Evolutionary conservation across 2,888 invertebrate genomes (phyloP).

Genomic region (Troglohyphantes excavatus): DNA sequence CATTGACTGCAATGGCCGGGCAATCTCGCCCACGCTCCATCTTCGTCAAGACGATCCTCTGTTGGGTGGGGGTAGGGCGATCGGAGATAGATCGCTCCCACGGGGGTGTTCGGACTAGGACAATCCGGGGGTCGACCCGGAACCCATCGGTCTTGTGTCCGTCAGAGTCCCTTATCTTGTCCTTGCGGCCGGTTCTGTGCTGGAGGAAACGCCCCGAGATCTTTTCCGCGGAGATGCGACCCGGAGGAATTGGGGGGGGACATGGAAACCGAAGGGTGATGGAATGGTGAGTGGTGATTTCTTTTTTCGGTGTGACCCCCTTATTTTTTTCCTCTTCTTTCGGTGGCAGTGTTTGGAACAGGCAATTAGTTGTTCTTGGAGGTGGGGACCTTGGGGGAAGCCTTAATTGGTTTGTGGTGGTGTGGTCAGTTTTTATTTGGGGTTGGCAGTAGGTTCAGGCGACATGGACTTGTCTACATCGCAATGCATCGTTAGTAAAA

Average conservation of each 20-base stretch:
- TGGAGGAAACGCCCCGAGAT: conserved; percentile 7
- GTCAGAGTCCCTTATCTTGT: conserved; percentile 46
- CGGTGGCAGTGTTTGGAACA: background rate
- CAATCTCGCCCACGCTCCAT: conserved; percentile 50
- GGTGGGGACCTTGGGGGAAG: too few relatives aligned
- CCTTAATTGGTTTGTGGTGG: conserved; percentile 16
- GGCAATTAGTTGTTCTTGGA: conserved; percentile 8
- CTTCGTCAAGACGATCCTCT: conserved; percentile 44
- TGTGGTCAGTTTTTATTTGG: background rate
- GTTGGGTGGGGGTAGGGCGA: conserved; percentile 21
- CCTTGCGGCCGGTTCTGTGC: conserved; percentile 1
- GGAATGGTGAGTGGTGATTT: background rate
- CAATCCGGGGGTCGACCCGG: conserved; percentile 30
- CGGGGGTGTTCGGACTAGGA: conserved; percentile 25
- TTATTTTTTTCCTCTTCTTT: conserved; percentile 12
- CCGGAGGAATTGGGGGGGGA: conserved; percentile 56
- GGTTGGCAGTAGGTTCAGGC: too few relatives aligned
- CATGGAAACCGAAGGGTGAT: conserved; percentile 43
- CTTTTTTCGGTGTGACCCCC: background rate
- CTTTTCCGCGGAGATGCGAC: conserved; percentile 51
- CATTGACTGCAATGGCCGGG: conserved; percentile 50
- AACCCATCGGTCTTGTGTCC: conserved; percentile 75
- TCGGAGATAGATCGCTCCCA: conserved; percentile 52
- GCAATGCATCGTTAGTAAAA: too few relatives aligned
- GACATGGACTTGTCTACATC: too few relatives aligned